phyloP scores from a whole-genome alignment of 2,113 vertebrate genomes.

The Ictalurus punctatus region DNA sequence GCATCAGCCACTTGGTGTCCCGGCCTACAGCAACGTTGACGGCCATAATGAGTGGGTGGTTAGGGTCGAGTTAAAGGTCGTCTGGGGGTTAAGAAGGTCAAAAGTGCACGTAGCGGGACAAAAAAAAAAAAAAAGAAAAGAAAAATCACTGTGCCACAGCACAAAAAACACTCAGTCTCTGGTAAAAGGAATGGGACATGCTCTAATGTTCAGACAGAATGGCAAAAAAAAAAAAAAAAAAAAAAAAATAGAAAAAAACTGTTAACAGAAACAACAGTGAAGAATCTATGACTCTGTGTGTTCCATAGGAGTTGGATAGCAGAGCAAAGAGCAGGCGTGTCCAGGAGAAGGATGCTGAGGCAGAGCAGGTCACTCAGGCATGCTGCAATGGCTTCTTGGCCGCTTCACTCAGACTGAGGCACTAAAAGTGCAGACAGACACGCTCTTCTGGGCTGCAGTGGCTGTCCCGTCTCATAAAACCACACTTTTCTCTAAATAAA shows the following conservation, averaged over 20 bases:
- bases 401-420: constrained; percentile 31
- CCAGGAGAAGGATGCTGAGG: constrained; percentile 50
- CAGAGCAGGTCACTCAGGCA: constrained; percentile 56
- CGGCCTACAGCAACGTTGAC: constrained; percentile 91
- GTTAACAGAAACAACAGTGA: background rate
- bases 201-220: constrained; percentile 21
- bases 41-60: constrained; percentile 71
- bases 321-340: constrained; percentile 68
- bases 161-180: constrained; percentile 27
- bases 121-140: background rate
- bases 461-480: constrained; percentile 34
- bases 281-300: background rate
- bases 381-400: constrained; percentile 40
- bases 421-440: constrained; percentile 33
- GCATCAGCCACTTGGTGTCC: constrained; percentile 98
- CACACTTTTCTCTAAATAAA: constrained; percentile 11
- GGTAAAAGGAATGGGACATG: constrained; percentile 32
- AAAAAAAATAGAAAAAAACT: background rate
- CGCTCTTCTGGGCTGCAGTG: constrained; percentile 34
- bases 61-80: constrained; percentile 47
- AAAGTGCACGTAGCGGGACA: constrained; percentile 20
- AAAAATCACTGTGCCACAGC: constrained; percentile 19
- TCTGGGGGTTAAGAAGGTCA: constrained; percentile 28
- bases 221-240: background rate
- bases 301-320: constrained; percentile 16